phyloP scores from a whole-genome alignment of 2,888 invertebrate genomes.

The Palloptera scutellata region DNA sequence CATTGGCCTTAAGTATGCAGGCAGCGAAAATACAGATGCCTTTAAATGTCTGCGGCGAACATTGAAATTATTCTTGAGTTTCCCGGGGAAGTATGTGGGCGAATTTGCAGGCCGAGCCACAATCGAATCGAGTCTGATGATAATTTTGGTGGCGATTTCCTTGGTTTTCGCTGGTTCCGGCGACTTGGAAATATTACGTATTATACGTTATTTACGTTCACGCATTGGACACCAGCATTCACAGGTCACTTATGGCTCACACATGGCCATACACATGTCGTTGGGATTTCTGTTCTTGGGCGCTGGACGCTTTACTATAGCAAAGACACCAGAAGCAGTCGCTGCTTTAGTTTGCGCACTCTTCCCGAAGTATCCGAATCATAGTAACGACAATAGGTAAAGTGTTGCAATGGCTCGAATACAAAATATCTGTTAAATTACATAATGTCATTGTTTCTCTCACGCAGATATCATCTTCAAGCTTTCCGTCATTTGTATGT shows the following conservation, averaged over 20 bases:
- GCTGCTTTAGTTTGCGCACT: conserved; percentile 92
- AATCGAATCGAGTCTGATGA: conserved; percentile 87
- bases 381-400: conserved; percentile 94
- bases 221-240: conserved; percentile 77
- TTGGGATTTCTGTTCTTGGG: conserved; percentile 93
- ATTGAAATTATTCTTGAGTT: conserved; percentile 60
- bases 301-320: conserved; percentile 86
- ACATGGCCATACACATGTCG: conserved; percentile 96
- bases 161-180: conserved; percentile 96
- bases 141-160: conserved; percentile 75
- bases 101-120: conserved; percentile 91
- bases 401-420: background rate
- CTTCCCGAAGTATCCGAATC: conserved; percentile 96
- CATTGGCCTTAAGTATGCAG: conserved; percentile 91
- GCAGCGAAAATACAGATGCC: conserved; percentile 84
- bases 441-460: background rate
- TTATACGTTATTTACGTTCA: conserved; percentile 84
- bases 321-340: conserved; percentile 83
- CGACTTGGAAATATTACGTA: conserved; percentile 80
- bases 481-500: conserved; percentile 97
- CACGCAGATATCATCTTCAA: conserved; percentile 89
- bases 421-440: background rate
- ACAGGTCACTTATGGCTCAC: conserved; percentile 86
- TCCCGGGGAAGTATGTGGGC: conserved; percentile 75
- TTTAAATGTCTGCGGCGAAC: conserved; percentile 72